A percentile compares a stretch with the other conserved stretches of the same genome.
Conservation (phyloP, 2,797 vertebrate genomes). For the Sorex maritimensis region DNA sequence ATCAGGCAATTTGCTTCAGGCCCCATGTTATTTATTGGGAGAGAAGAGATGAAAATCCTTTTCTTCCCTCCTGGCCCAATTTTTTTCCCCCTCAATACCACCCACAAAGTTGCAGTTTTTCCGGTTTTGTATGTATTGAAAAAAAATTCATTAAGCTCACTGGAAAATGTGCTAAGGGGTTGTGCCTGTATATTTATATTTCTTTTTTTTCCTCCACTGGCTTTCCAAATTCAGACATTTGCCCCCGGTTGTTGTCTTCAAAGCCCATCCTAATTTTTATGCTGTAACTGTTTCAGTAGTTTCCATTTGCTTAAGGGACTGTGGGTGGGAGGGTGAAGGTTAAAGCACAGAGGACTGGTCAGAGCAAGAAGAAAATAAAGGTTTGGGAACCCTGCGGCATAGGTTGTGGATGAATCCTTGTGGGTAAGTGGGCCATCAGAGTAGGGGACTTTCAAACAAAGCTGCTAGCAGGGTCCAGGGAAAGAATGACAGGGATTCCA, state of each 20-base stretch:
- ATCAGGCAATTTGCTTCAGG: conserved; percentile 57
- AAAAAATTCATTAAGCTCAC: conserved; percentile 51
- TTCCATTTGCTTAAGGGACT: not conserved
- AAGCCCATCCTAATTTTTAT: conserved; percentile 64
- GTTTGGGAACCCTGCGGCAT: not conserved
- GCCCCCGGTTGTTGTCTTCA: conserved; percentile 28
- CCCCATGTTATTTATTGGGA: conserved; percentile 69
- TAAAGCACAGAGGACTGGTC: not conserved
- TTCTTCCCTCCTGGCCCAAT: conserved; percentile 61
- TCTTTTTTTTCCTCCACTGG: conserved; percentile 21
- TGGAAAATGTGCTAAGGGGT: conserved; percentile 54
- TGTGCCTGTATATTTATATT: conserved; percentile 34
- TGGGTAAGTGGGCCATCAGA: conserved; percentile 63
- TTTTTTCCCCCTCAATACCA: conserved; percentile 77
- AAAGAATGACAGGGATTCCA: conserved; percentile 63
- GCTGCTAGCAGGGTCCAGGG: conserved; percentile 24
- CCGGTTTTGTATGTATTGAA: conserved; percentile 70
- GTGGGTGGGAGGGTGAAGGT: not conserved
- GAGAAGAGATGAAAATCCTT: conserved; percentile 55
- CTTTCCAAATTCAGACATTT: conserved; percentile 67
- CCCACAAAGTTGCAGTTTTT: conserved; percentile 71
- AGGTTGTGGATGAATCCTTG: not conserved
- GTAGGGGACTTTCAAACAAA: conserved; percentile 11
- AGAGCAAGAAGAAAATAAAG: not conserved
- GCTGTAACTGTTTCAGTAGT: not conserved